Base-by-base conservation (phyloP, 2,797 vertebrate genomes). In the Tauraco hartlaubi region DNA sequence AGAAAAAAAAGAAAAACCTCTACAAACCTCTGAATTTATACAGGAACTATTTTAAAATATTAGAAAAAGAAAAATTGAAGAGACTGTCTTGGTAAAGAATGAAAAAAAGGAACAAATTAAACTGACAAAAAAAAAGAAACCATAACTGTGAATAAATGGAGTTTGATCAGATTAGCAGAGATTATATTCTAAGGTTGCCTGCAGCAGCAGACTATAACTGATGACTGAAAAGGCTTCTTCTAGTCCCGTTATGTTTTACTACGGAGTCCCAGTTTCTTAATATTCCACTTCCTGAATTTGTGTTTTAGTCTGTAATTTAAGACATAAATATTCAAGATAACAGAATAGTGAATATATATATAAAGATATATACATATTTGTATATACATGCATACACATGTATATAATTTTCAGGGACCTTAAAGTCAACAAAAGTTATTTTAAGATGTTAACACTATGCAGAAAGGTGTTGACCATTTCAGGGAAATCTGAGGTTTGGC, bases 51-150 rank as follows among this genome's bases (percentile, higher is more conserved):
- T 66, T 66, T 41, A 39, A 67, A 37, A 52, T 28, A 68, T 44
- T 21, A 44, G 15, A n/a, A 37, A 59, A 61, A 4, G 15, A 52
- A 69, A 23, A 58, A 26, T 51, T 9, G 26, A 51, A 29, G 75
- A 26, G 3, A 12, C 4, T 44, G 11, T 31, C 5, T 59, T 43
- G 17, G n/a, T 21, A 35, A 71, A 52, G 26, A 31, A 49, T n/a
- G 31, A 52, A 52, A 52, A 77, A 35, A 20, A 52, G n/a, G 20
- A 82, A 52, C 25, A 62, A 71, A 43, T 7, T 5, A 62, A 71
- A 61, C 37, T 7, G 54, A 44, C 28, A 44, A 52, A 37, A 41
- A 3, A 1, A 0, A 5, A 26, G 3, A n/a, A 44, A 63, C 22
- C 2, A 0, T 41, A 33, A 33, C 15, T 64, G 21, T 61, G 51